Percentiles rank a stretch among this genome's conserved stretches.
phyloP scores from a whole-genome alignment of 2,113 vertebrate genomes.

The Hipposideros armiger region DNA sequence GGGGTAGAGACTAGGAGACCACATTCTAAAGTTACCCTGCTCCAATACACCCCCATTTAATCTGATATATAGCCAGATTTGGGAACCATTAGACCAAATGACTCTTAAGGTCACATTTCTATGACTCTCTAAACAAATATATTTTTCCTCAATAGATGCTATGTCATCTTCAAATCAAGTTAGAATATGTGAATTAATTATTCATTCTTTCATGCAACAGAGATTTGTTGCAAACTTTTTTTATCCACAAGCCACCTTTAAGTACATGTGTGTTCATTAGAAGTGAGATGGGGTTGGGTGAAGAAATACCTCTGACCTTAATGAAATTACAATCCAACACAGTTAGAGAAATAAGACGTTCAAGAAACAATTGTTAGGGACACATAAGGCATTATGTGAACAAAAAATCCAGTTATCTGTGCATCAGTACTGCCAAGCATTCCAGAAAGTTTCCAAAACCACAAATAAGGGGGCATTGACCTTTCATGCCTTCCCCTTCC shows the following conservation, averaged over 20 bases:
- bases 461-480: neutral
- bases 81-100: neutral
- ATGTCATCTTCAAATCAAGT: constrained; percentile 19
- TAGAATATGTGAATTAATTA: constrained; percentile 3
- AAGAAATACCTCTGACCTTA: neutral
- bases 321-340: neutral
- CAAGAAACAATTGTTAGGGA: constrained; percentile 24
- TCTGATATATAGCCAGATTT: neutral
- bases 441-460: neutral
- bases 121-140: neutral
- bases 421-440: neutral
- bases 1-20: neutral
- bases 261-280: neutral
- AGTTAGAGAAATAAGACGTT: neutral
- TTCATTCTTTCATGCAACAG: constrained; percentile 7
- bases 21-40: neutral
- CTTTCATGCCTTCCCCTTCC: neutral
- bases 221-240: neutral
- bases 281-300: neutral
- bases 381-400: neutral
- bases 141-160: neutral
- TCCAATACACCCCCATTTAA: neutral
- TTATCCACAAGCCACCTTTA: neutral
- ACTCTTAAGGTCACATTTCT: neutral
- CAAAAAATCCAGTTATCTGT: neutral